These are phyloP conservation scores for Drosophila testacea DNA, from an alignment of 2,888 invertebrate genomes.

Conservation along the genomic window DNA sequence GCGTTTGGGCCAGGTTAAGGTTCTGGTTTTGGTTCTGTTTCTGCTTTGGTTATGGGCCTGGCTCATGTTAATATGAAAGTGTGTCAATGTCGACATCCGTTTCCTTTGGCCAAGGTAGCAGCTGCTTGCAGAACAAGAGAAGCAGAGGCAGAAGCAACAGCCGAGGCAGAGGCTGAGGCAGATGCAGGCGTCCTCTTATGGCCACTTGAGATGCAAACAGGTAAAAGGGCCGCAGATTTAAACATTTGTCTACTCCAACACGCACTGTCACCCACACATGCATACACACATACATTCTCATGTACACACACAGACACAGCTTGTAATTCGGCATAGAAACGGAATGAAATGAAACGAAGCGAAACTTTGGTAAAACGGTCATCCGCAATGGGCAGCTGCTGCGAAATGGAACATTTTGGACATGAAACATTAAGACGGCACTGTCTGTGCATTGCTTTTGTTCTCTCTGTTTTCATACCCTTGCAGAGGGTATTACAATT, in stretches of 20 bases:
- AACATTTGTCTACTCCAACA: constrained; percentile 79
- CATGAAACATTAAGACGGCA: constrained; percentile 50
- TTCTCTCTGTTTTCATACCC: background rate
- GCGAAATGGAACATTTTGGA: constrained; percentile 41
- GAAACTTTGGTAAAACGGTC: constrained; percentile 83
- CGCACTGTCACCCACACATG: constrained; percentile 62
- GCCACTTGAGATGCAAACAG: constrained; percentile 80
- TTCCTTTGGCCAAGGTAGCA: constrained; percentile 60
- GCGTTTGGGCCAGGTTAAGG: constrained; percentile 1
- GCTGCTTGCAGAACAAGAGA: background rate
- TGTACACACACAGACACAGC: constrained; percentile 21
- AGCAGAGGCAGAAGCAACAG: constrained; percentile 12
- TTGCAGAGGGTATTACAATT: background rate
- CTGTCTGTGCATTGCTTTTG: constrained; percentile 36
- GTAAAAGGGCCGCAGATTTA: constrained; percentile 79
- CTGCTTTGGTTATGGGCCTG: constrained; percentile 10
- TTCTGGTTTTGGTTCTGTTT: background rate
- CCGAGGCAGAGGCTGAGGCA: constrained; percentile 24
- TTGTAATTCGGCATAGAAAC: background rate
- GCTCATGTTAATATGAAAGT: constrained; percentile 72
- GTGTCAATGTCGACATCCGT: constrained; percentile 82
- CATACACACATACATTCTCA: constrained; percentile 14
- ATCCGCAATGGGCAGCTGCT: constrained; percentile 77
- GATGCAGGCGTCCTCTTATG: constrained; percentile 49
- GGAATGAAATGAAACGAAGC: constrained; percentile 35